A percentile compares a stretch with the other conserved stretches of the same genome.
Conservation (phyloP, 2,797 vertebrate genomes). For the Cottoperca gobio region DNA sequence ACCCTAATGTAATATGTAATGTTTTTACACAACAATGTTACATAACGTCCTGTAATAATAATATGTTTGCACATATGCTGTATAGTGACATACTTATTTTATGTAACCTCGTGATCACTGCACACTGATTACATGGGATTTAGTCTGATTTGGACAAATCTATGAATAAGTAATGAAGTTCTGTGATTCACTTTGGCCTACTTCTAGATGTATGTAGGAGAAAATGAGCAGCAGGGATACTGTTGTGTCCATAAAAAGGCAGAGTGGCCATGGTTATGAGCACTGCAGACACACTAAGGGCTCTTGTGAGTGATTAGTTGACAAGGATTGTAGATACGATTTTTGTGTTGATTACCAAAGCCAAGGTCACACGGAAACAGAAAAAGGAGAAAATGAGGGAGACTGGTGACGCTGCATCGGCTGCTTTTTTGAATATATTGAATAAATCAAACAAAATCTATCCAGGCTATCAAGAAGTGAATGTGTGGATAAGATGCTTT, state of each 20-base stretch:
- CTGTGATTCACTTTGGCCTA: slow-evolving; percentile 63
- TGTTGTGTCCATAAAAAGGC: slow-evolving; percentile 44
- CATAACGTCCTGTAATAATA: background rate
- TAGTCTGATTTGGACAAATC: slow-evolving; percentile 52
- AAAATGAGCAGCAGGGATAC: slow-evolving; percentile 38
- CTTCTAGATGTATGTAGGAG: slow-evolving; percentile 51
- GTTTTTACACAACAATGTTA: slow-evolving; percentile 3
- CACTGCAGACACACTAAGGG: slow-evolving; percentile 57
- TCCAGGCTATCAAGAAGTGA: slow-evolving; percentile 21
- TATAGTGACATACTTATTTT: slow-evolving; percentile 11
- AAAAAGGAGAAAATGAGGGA: slow-evolving; percentile 40
- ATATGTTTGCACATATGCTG: background rate
- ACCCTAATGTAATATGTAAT: background rate
- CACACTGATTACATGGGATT: slow-evolving; percentile 46
- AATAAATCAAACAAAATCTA: slow-evolving; percentile 53
- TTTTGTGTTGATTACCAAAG: slow-evolving; percentile 72
- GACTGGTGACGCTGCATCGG: slow-evolving; percentile 26
- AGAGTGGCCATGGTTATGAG: slow-evolving; percentile 52
- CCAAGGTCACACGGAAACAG: slow-evolving; percentile 66
- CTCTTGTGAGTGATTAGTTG: slow-evolving; percentile 73
- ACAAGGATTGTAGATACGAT: slow-evolving; percentile 64
- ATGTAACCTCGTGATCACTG: slow-evolving; percentile 34
- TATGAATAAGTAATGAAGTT: slow-evolving; percentile 73
- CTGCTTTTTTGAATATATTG: slow-evolving; percentile 21
- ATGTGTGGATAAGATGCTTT: slow-evolving; percentile 24